phyloP scores from a whole-genome alignment of 1,140 invertebrate species.

The Drosophila sp. region DNA sequence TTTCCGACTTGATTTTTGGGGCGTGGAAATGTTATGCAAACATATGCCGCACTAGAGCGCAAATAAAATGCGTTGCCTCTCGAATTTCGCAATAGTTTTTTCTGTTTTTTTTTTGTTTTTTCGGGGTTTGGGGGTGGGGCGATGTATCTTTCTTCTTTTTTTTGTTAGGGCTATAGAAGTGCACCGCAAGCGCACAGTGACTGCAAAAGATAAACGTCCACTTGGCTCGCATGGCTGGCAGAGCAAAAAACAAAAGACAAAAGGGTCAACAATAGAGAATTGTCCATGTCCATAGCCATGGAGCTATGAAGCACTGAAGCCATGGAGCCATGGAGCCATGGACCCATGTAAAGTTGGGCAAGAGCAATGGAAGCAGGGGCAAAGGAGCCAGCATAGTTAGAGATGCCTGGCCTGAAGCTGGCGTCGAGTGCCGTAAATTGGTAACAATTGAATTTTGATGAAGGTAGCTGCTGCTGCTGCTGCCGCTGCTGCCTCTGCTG shows the following conservation, averaged over 20 bases:
- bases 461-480: conserved; percentile 43
- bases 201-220: conserved; percentile 81
- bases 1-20: background rate
- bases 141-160: conserved; percentile 28
- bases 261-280: conserved; percentile 73
- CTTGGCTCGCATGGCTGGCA: conserved; percentile 71
- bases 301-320: background rate
- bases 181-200: conserved; percentile 58
- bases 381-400: background rate
- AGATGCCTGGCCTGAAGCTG: conserved; percentile 38
- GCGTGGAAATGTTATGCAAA: conserved; percentile 69
- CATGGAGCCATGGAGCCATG: background rate
- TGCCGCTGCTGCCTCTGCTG: no score
- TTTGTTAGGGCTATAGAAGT: conserved; percentile 36
- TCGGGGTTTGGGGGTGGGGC: background rate
- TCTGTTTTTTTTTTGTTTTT: background rate
- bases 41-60: conserved; percentile 72
- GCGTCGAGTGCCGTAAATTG: conserved; percentile 63
- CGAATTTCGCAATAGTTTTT: conserved; percentile 20
- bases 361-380: background rate
- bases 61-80: conserved; percentile 60
- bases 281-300: conserved; percentile 29
- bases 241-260: conserved; percentile 71
- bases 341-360: no score
- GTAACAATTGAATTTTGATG: conserved; percentile 78